These are phyloP conservation scores for Drosophila fuyamai DNA, from an alignment of 1,140 invertebrate species.

Conservation along the genomic window DNA sequence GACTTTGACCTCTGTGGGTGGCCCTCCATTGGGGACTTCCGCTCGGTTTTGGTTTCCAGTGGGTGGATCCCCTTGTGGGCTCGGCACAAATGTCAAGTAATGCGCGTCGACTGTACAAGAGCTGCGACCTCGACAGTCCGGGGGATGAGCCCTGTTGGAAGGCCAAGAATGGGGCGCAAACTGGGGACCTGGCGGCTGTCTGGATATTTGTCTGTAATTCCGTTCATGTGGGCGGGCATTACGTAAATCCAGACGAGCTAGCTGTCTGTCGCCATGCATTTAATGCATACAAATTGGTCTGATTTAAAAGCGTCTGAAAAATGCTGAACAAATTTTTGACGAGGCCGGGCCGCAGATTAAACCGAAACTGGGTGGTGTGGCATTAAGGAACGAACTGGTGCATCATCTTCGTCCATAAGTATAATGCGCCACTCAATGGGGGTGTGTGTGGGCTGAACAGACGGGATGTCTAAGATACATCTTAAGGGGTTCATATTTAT, in stretches of 20 bases:
- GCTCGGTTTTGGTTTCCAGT: slow-evolving; percentile 19
- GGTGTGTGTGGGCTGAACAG: slow-evolving; percentile 3
- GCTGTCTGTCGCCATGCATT: slow-evolving; percentile 56
- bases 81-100: slow-evolving; percentile 71
- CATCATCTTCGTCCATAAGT: slow-evolving; percentile 37
- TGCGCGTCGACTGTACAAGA: slow-evolving; percentile 66
- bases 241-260: slow-evolving; percentile 70
- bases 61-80: slow-evolving; percentile 39
- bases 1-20: slow-evolving; percentile 72
- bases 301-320: slow-evolving; percentile 64
- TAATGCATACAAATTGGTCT: slow-evolving; percentile 81
- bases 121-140: slow-evolving; percentile 51
- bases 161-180: slow-evolving; percentile 15
- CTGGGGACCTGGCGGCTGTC: slow-evolving; percentile 4
- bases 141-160: slow-evolving; percentile 24
- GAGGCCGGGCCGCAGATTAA: slow-evolving; percentile 56
- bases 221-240: slow-evolving; percentile 58
- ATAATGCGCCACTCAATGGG: slow-evolving; percentile 44
- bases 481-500: slow-evolving; percentile 42
- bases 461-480: slow-evolving; percentile 25
- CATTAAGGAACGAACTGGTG: slow-evolving; percentile 42
- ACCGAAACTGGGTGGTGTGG: slow-evolving; percentile 32
- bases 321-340: slow-evolving; percentile 60
- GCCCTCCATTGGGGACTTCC: slow-evolving; percentile 62
- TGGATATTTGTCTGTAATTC: slow-evolving; percentile 23